Base-by-base conservation (phyloP, 2,797 vertebrate genomes). In the Siniperca undulata region DNA sequence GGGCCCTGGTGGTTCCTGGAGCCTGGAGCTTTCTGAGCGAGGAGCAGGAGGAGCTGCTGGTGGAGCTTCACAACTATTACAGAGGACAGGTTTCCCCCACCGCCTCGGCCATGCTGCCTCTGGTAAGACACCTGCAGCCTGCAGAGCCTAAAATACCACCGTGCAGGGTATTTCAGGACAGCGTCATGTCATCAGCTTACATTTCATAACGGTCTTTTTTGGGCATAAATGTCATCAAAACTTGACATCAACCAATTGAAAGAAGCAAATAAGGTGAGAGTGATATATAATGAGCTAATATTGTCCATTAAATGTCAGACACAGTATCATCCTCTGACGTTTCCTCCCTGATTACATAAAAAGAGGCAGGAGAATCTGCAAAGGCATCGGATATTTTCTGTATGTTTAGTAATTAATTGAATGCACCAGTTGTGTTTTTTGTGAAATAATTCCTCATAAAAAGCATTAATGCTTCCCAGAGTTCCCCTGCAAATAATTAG, bases 41-140 rank as follows among this genome's bases (percentile, higher is more conserved):
- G 40, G 88, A 94, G 38, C 52, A 95, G 61, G 86, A 91, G 86
- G 88, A 90, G 79, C 53, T 81, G 67, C 91, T 96, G 58, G 91
- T 96, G 86, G 81, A 93, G 79, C 87, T 95, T 11, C 95, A 95
- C 17, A 96, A 96, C 90, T 0, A 68, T 5, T 93, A 91, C 85
- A 92, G 96, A 71, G 91, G 94, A n/a, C 76, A 30, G 75, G 94
- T 96, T 6, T 80, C 77, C 0, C 96, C 95, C 66, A 86, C 14
- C 0, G 93, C 95, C 53, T 82, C 94, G 0, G 92, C 94, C 86
- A 96, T 96, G 95, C 5, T 91, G 78, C 92, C 90, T 20, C 83
- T 96, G 94, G 95, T 96, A 91, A 94, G 95, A 89, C 77, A 20
- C 60, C 65, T 5, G 14, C 59, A 59, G 50, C 48, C 65, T 8